Percentiles rank a stretch among this genome's conserved stretches.
phyloP scores from a whole-genome alignment of 2,888 invertebrate genomes.

The Ctenicera cuprea region DNA sequence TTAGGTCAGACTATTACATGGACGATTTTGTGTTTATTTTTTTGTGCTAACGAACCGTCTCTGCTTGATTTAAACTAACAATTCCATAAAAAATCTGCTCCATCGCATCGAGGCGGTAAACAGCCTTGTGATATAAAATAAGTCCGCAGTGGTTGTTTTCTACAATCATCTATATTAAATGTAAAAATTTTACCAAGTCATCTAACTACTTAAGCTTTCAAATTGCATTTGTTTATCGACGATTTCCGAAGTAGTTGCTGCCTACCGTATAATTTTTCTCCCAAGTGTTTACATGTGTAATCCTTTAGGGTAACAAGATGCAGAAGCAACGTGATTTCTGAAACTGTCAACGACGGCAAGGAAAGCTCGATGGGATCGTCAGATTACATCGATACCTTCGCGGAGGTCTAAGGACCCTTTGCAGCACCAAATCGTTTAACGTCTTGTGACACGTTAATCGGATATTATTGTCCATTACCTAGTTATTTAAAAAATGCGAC shows the following conservation, averaged over 20 bases:
- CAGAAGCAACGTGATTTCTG: conserved; percentile 47
- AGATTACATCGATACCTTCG: conserved; percentile 57
- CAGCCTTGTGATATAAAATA: conserved; percentile 44
- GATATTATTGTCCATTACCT: conserved; percentile 47
- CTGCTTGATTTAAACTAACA: conserved; percentile 22
- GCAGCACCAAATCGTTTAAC: conserved; percentile 49
- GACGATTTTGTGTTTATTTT: conserved; percentile 49
- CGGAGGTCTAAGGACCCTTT: conserved; percentile 55
- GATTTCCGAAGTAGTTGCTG: conserved; percentile 11
- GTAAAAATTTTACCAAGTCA: conserved; percentile 44
- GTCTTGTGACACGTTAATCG: conserved; percentile 50
- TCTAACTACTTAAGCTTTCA: conserved; percentile 36
- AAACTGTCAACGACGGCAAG: conserved; percentile 46
- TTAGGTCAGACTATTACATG: conserved; percentile 45
- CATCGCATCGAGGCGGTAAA: conserved; percentile 28
- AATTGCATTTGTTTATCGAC: conserved; percentile 36
- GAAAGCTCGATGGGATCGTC: conserved; percentile 56
- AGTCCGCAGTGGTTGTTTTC: conserved; percentile 47
- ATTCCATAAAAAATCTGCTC: conserved; percentile 42
- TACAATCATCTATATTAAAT: conserved; percentile 49
- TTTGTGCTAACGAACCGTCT: conserved; percentile 46
- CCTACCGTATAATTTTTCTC: conserved; percentile 36
- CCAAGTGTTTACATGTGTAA: conserved; percentile 49
- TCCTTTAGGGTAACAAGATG: conserved; percentile 47
- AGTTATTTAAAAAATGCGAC: conserved; percentile 38